Evolutionary conservation across 2,113 vertebrate genomes (phyloP).

Genomic region (Calidris pugnax): DNA sequence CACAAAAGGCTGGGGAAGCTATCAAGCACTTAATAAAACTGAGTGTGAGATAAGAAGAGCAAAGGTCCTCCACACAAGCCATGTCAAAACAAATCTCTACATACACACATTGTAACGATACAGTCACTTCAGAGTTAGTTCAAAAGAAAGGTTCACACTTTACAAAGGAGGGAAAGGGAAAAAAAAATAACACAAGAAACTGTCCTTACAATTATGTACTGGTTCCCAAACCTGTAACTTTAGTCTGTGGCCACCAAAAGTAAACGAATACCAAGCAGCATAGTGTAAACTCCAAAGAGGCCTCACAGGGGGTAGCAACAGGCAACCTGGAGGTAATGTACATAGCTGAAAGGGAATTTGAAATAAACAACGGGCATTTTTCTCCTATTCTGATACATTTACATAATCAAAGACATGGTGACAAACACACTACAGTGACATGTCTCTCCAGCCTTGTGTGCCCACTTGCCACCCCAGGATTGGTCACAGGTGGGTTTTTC

Average conservation of each 20-base stretch:
- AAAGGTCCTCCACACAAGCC: conserved; percentile 24
- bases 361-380: neutral
- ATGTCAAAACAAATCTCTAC: conserved; percentile 29
- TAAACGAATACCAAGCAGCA: conserved; percentile 19
- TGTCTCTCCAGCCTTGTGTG: neutral
- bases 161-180: conserved; percentile 2
- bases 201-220: conserved; percentile 23
- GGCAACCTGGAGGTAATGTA: conserved; percentile 12
- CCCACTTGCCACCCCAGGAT: neutral
- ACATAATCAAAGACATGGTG: neutral
- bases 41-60: conserved; percentile 33
- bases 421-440: neutral
- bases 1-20: neutral
- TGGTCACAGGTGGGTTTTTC: neutral
- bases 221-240: conserved; percentile 36
- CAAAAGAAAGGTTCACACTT: conserved; percentile 44
- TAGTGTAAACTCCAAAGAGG: conserved; percentile 6
- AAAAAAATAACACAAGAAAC: neutral
- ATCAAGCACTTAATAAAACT: conserved; percentile 30
- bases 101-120: conserved; percentile 21
- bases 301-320: neutral
- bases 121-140: conserved; percentile 42
- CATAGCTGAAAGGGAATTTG: neutral
- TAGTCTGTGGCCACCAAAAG: conserved; percentile 15
- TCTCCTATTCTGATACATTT: neutral